Percentiles rank a stretch among this genome's conserved stretches.
Conservation (phyloP, 2,797 vertebrate species). For the Otolemur crassicaudatus region DNA sequence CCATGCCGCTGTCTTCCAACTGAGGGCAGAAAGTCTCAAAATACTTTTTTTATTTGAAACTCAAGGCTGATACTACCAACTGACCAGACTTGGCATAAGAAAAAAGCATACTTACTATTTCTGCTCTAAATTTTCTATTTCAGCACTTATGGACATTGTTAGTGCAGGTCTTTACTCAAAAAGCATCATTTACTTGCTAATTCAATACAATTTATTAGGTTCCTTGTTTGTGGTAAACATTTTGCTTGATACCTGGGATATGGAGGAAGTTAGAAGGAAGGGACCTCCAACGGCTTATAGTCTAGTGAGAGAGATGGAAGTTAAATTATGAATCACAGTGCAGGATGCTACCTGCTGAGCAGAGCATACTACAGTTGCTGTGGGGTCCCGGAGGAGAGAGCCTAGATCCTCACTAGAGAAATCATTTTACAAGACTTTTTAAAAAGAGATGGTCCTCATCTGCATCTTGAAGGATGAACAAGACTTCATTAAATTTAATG, state of each 20-base stretch:
- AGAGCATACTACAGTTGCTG: neutral
- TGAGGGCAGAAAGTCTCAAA: neutral
- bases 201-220: neutral
- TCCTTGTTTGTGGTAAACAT: neutral
- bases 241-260: neutral
- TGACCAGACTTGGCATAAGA: neutral
- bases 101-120: neutral
- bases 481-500: neutral
- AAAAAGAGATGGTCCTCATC: neutral
- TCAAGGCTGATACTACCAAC: neutral
- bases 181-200: neutral
- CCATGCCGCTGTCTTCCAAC: neutral
- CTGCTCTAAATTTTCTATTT: neutral
- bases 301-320: slow-evolving; percentile 6
- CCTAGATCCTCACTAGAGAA: neutral
- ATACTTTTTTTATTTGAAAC: neutral
- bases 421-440: neutral
- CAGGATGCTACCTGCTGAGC: neutral
- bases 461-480: neutral
- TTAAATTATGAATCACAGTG: neutral
- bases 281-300: neutral
- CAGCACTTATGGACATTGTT: neutral
- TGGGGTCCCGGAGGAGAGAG: neutral
- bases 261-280: neutral
- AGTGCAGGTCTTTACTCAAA: neutral